Evolutionary conservation across 2,113 vertebrate species (phyloP).

Genomic region (Vimba vimba): DNA sequence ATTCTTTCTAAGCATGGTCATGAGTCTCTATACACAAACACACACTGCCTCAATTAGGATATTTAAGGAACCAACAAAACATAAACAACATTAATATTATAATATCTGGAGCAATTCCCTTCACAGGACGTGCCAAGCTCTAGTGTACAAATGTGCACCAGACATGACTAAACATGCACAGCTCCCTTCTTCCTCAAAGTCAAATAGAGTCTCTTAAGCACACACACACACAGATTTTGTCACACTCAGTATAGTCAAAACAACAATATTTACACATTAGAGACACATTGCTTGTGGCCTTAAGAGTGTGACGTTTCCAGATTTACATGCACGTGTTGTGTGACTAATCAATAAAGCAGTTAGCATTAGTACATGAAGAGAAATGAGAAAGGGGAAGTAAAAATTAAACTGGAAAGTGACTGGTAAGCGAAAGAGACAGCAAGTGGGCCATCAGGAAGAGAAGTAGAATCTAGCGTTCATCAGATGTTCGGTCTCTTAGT

Average conservation of each 20-base stretch:
- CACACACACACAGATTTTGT: not conserved
- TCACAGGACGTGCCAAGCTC: not conserved
- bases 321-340: not conserved
- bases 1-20: not conserved
- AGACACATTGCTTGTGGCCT: not conserved
- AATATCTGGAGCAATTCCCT: not conserved
- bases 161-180: slow-evolving; percentile 34
- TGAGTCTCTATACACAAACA: not conserved
- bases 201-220: slow-evolving; percentile 22
- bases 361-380: slow-evolving; percentile 17
- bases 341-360: not conserved
- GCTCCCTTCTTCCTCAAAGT: slow-evolving; percentile 17
- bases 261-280: not conserved
- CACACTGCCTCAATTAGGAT: not conserved
- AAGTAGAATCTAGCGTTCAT: not conserved
- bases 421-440: not conserved
- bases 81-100: not conserved
- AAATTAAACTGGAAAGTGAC: slow-evolving; percentile 32
- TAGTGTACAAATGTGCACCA: slow-evolving; percentile 27
- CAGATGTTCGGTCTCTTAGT: not conserved
- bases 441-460: not conserved
- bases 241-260: not conserved
- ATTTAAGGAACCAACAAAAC: not conserved
- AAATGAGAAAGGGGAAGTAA: slow-evolving; percentile 36
- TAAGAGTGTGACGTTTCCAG: slow-evolving; percentile 7